Percentiles rank a stretch among this genome's conserved stretches.
Evolutionary conservation across 2,113 vertebrate species (phyloP).

Genomic region (Hemiprocne comata): DNA sequence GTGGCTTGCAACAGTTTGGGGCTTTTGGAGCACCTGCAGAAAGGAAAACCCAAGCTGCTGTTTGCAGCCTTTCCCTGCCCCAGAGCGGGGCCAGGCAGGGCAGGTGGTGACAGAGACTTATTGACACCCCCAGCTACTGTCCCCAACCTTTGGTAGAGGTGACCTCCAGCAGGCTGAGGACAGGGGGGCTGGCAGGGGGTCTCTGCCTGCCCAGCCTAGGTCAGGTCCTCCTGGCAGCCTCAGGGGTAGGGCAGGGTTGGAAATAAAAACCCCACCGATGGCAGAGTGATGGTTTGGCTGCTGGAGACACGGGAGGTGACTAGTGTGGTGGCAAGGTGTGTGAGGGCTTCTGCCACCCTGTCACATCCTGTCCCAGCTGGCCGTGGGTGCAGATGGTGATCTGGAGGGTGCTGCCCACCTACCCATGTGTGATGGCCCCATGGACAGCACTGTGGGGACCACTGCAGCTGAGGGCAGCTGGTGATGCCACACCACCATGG

Average conservation of each 20-base stretch:
- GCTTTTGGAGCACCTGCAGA: neutral
- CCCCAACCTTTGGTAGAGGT: neutral
- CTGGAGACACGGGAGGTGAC: rapidly evolving
- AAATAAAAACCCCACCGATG: neutral
- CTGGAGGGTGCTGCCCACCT: neutral
- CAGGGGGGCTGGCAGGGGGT: rapidly evolving
- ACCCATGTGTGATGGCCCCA: neutral
- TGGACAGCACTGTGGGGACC: rapidly evolving
- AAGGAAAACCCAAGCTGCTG: neutral
- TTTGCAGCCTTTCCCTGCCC: neutral
- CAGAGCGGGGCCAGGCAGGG: neutral
- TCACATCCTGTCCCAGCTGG: neutral
- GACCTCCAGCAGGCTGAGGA: neutral
- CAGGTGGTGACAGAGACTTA: constrained; percentile 27
- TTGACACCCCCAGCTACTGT: constrained; percentile 29
- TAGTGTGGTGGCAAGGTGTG: neutral
- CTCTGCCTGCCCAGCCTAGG: neutral
- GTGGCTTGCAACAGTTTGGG: neutral
- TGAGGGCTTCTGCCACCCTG: neutral
- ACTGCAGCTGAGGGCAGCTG: rapidly evolving
- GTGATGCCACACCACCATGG: neutral
- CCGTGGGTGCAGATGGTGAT: neutral
- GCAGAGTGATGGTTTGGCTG: neutral
- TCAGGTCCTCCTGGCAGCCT: neutral
- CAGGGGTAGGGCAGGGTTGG: neutral